Conservation (phyloP, 2,113 vertebrate species). For the Sardina pilchardus region DNA sequence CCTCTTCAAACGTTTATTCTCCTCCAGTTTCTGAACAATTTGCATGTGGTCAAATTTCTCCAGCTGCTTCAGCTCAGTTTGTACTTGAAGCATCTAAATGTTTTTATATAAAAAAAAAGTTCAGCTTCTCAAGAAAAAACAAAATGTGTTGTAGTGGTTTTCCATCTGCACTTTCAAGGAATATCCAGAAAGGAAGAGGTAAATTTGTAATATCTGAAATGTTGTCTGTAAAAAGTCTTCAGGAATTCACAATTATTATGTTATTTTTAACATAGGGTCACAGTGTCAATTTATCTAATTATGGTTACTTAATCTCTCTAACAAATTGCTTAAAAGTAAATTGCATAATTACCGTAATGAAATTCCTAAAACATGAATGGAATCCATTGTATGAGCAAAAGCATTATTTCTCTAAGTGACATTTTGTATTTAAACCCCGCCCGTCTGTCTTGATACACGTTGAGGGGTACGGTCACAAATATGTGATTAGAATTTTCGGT, state of each 20-base stretch:
- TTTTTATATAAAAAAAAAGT: background rate
- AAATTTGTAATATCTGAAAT: background rate
- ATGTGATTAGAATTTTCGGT: too few relatives aligned
- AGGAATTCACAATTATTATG: background rate
- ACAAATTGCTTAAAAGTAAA: too few relatives aligned
- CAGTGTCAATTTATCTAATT: too few relatives aligned
- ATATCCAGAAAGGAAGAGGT: background rate
- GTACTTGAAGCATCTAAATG: conserved; percentile 60
- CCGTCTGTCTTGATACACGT: background rate
- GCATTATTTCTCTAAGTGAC: too few relatives aligned
- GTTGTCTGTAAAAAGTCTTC: too few relatives aligned
- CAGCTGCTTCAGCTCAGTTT: conserved; percentile 54
- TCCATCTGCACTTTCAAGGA: background rate
- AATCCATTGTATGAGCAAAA: too few relatives aligned
- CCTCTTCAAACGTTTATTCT: conserved; percentile 60
- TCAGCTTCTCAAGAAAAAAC: background rate
- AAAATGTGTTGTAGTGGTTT: background rate
- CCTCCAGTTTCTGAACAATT: conserved; percentile 55
- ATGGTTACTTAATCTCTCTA: too few relatives aligned
- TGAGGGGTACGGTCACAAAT: too few relatives aligned
- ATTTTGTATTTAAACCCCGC: background rate
- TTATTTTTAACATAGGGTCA: background rate
- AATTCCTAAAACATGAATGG: too few relatives aligned
- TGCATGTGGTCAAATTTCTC: conserved; percentile 61
- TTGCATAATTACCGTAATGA: too few relatives aligned